Percentiles rank a stretch among this genome's conserved stretches.
phyloP scores from a whole-genome alignment of 1,140 invertebrate genomes.

The Drosophila burlai region DNA sequence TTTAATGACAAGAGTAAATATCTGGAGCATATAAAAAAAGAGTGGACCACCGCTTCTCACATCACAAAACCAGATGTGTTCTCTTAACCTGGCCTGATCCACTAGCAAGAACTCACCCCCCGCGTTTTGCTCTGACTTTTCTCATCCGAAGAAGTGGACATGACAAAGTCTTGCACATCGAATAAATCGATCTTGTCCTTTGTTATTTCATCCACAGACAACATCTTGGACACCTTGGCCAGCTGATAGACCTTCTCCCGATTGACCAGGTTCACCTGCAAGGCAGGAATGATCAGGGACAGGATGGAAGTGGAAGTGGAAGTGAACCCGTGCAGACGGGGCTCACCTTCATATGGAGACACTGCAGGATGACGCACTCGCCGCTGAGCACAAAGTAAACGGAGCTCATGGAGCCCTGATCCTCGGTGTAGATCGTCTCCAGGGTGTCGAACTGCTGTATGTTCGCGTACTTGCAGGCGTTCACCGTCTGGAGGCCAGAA shows the following conservation, averaged over 20 bases:
- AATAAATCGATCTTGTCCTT: neutral
- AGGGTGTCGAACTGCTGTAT: slow-evolving; percentile 70
- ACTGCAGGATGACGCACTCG: slow-evolving; percentile 78
- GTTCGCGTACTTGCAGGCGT: slow-evolving; percentile 57
- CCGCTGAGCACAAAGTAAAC: slow-evolving; percentile 81
- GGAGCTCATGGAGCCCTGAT: slow-evolving; percentile 58
- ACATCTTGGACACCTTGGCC: neutral
- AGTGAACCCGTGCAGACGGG: neutral
- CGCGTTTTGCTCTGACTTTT: slow-evolving; percentile 6
- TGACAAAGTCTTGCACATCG: slow-evolving; percentile 13
- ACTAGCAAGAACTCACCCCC: slow-evolving; percentile 27
- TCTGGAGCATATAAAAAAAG: too few relatives aligned
- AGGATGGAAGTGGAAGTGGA: too few relatives aligned
- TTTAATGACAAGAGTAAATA: neutral
- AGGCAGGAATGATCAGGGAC: too few relatives aligned
- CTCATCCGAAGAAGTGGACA: slow-evolving; percentile 36
- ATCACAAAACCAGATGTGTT: too few relatives aligned
- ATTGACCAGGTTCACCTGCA: slow-evolving; percentile 18
- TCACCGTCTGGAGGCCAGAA: slow-evolving; percentile 51
- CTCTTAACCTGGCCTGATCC: too few relatives aligned
- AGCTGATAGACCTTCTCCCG: slow-evolving; percentile 20
- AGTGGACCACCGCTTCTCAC: too few relatives aligned
- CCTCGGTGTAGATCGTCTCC: slow-evolving; percentile 73
- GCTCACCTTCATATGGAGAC: slow-evolving; percentile 69
- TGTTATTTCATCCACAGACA: neutral